These are phyloP conservation scores for human DNA, from an alignment of 2,113 vertebrate genomes.

Conservation along the genomic window DNA sequence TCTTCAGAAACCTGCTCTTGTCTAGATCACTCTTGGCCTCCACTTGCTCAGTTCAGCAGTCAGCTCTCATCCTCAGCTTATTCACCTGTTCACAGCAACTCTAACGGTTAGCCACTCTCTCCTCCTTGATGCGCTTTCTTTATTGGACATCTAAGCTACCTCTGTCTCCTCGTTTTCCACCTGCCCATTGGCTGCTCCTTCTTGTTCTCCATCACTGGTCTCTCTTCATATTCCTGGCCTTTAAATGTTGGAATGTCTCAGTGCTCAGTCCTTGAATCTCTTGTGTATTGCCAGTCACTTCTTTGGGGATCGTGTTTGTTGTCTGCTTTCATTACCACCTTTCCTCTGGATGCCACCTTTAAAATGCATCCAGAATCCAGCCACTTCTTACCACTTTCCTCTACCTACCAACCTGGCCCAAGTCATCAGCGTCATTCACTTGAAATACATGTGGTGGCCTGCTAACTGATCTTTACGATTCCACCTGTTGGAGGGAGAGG, in stretches of 20 bases:
- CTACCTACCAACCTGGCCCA: too few relatives aligned
- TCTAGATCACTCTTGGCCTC: not conserved
- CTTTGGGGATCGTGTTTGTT: not conserved
- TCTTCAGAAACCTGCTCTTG: not conserved
- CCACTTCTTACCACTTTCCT: not conserved
- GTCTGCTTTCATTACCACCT: not conserved
- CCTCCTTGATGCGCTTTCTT: not conserved
- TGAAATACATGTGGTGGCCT: not conserved
- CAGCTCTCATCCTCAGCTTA: not conserved
- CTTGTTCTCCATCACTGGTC: not conserved
- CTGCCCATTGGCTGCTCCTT: not conserved
- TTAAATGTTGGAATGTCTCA: not conserved
- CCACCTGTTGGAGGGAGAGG: not conserved
- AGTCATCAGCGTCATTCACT: rapidly evolving
- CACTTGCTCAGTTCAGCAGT: not conserved
- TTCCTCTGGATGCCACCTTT: not conserved
- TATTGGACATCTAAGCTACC: not conserved
- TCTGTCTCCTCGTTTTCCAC: not conserved
- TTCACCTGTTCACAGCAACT: not conserved
- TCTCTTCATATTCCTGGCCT: not conserved
- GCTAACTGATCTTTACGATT: not conserved
- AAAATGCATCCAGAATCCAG: not conserved
- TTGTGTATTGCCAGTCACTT: not conserved
- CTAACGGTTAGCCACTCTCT: not conserved
- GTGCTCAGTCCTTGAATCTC: not conserved